Percentiles rank a stretch among this genome's conserved stretches.
phyloP scores from a whole-genome alignment of 2,797 vertebrate genomes.

The Hirundo rustica region DNA sequence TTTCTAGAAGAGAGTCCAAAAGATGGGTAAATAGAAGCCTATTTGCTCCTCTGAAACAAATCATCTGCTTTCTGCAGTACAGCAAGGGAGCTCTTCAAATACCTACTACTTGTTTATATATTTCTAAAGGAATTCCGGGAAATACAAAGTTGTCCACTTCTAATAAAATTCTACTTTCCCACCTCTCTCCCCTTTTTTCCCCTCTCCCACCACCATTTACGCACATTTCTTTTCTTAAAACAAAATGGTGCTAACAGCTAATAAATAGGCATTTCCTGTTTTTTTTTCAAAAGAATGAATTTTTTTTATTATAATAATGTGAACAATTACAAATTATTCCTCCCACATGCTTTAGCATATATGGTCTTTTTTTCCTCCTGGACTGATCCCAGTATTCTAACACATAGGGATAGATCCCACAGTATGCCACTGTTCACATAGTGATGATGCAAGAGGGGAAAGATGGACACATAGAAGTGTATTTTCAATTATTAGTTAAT shows the following conservation, averaged over 20 bases:
- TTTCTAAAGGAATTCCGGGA: neutral
- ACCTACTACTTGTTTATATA: neutral
- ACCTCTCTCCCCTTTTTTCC: accelerated
- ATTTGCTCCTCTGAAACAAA: neutral
- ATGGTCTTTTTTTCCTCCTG: neutral
- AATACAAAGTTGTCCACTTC: neutral
- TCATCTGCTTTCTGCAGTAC: neutral
- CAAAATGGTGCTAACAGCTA: neutral
- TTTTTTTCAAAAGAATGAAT: neutral
- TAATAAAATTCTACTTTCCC: neutral
- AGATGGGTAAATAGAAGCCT: neutral
- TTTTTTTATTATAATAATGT: neutral
- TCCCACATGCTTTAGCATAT: neutral
- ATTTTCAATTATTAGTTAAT: neutral
- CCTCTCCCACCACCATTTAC: neutral
- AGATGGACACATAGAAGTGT: neutral
- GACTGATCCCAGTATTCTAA: neutral
- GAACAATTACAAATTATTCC: neutral
- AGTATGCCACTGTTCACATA: neutral
- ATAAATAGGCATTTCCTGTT: neutral
- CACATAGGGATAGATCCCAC: neutral
- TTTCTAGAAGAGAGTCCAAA: neutral
- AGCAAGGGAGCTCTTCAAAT: neutral
- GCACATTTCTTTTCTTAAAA: neutral
- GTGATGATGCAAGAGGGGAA: accelerated